A percentile compares a stretch with the other conserved stretches of the same genome.
These are phyloP conservation scores for Melanocharis versteri DNA, from an alignment of 2,113 vertebrate genomes.

Conservation along the genomic window DNA sequence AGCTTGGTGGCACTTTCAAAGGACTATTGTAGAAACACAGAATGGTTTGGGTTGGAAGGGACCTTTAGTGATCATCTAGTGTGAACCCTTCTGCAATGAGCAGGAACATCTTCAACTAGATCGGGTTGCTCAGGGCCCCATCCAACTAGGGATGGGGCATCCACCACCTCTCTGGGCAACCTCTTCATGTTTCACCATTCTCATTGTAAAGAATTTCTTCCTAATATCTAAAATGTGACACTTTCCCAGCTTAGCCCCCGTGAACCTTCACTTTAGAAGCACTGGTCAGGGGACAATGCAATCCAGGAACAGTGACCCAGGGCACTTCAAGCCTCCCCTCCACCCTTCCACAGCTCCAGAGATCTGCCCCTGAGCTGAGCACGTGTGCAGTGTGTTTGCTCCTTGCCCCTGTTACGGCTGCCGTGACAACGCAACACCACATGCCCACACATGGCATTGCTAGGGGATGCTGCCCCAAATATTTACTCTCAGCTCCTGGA, in stretches of 20 bases:
- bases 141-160: not conserved
- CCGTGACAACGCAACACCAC: conserved; percentile 32
- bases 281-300: not conserved
- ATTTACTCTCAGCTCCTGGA: conserved; percentile 27
- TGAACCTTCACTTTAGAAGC: not conserved
- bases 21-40: not conserved
- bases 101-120: not conserved
- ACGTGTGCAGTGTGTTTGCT: not conserved
- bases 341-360: fast-evolving
- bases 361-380: not conserved
- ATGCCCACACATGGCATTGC: not conserved
- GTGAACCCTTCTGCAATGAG: not conserved
- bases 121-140: not conserved
- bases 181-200: not conserved
- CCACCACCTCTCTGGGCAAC: not conserved
- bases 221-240: not conserved
- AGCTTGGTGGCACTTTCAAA: not conserved
- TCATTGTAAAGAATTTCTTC: not conserved
- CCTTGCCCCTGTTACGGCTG: not conserved
- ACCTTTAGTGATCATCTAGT: not conserved
- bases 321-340: not conserved
- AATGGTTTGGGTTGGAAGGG: not conserved
- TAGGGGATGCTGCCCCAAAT: conserved; percentile 52
- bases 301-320: not conserved
- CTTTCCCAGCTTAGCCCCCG: fast-evolving